Percentiles rank a stretch among this genome's conserved stretches.
Evolutionary conservation across 1,140 invertebrate species (phyloP).

Genomic region (Apolygus lucorum): DNA sequence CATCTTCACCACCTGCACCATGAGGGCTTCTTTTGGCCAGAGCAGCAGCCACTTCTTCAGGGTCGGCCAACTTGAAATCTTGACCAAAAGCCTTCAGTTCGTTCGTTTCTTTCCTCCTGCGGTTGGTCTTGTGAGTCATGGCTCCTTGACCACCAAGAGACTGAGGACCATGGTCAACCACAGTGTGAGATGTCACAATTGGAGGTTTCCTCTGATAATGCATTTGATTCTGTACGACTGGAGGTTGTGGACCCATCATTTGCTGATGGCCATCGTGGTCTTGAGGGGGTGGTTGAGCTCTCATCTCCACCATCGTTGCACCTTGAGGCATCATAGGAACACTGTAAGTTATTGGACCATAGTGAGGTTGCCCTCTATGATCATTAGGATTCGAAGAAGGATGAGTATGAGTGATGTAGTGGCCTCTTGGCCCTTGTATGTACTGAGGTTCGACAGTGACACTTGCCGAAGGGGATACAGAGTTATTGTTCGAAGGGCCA

Average conservation of each 20-base stretch:
- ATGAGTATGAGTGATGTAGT: not conserved
- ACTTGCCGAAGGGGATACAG: not conserved
- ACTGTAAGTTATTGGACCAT: not conserved
- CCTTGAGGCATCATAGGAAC: not conserved
- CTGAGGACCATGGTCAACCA: not conserved
- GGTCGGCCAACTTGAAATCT: conserved; percentile 49
- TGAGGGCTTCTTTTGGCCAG: conserved; percentile 27
- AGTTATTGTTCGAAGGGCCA: not conserved
- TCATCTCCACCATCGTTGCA: not conserved
- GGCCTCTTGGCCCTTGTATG: not conserved
- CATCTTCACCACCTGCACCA: conserved; percentile 34
- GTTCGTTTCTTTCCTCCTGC: conserved; percentile 1
- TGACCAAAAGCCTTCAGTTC: conserved; percentile 50
- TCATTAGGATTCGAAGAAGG: not conserved
- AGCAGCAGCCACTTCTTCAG: not conserved
- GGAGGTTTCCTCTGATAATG: not conserved
- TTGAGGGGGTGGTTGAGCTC: not conserved
- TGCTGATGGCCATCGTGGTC: not conserved
- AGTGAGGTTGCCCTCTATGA: not conserved
- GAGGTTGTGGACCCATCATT: not conserved
- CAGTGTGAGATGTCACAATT: not conserved
- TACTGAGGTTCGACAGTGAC: not conserved
- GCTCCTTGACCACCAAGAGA: not conserved
- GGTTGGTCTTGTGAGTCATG: not conserved
- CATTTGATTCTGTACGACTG: too few relatives aligned